Percentiles rank a stretch among this genome's conserved stretches.
phyloP scores from a whole-genome alignment of 2,113 vertebrate species.

The Motacilla alba region DNA sequence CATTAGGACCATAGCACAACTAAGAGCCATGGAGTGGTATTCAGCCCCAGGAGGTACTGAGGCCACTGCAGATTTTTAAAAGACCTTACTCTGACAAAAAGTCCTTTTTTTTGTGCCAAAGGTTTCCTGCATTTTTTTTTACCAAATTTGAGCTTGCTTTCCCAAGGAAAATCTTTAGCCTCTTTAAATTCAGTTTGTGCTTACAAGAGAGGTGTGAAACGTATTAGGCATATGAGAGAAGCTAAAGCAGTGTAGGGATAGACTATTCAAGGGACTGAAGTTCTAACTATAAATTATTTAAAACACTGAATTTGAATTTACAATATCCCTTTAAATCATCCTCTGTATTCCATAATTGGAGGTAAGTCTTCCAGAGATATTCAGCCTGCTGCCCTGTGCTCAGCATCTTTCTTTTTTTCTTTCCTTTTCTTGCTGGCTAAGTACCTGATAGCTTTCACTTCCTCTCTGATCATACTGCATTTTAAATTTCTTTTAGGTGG shows the following conservation, averaged over 20 bases:
- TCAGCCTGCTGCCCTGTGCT: not conserved
- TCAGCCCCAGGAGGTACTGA: not conserved
- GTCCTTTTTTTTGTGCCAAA: not conserved
- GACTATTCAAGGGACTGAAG: not conserved
- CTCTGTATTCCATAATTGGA: not conserved
- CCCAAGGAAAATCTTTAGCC: not conserved
- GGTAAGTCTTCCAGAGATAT: not conserved
- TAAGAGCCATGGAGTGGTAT: not conserved
- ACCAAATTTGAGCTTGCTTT: not conserved
- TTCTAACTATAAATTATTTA: conserved; percentile 32
- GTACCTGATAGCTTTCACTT: not conserved
- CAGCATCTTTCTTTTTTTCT: not conserved
- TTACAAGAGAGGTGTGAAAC: conserved; percentile 34
- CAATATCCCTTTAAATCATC: conserved; percentile 14
- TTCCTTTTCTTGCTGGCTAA: not conserved
- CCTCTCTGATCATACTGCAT: not conserved
- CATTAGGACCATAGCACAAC: not conserved
- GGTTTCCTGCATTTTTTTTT: not conserved
- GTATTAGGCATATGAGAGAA: conserved; percentile 32
- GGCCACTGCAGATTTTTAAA: not conserved
- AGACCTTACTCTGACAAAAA: not conserved
- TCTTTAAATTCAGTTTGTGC: conserved; percentile 33
- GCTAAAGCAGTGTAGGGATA: not conserved
- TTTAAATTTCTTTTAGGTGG: not conserved
- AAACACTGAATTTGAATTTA: conserved; percentile 27